Percentiles rank a stretch among this genome's conserved stretches.
Evolutionary conservation across 2,113 vertebrate genomes (phyloP).

Genomic region (Proteles cristata): DNA sequence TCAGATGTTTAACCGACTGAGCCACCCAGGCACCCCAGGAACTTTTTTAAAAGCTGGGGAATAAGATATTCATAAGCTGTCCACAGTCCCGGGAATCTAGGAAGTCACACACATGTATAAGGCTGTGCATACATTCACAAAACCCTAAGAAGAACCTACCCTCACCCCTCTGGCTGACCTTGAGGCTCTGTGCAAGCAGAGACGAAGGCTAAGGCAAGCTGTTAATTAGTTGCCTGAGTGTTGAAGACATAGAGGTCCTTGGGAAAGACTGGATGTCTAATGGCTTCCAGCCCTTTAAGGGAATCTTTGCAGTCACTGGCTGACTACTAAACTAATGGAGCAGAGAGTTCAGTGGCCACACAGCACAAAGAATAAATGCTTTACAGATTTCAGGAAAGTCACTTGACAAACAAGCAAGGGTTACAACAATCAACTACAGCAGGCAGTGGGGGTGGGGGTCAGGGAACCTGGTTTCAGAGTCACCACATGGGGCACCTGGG

Average conservation of each 20-base stretch:
- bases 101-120: neutral
- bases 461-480: neutral
- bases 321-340: neutral
- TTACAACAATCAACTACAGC: neutral
- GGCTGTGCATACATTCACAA: neutral
- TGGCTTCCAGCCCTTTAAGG: neutral
- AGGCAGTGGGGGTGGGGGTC: neutral
- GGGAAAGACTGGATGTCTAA: neutral
- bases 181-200: neutral
- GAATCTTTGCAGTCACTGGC: neutral
- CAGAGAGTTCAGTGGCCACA: neutral
- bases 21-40: no score
- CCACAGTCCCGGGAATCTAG: neutral
- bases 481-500: neutral
- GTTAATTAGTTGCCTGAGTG: neutral
- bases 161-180: neutral
- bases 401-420: neutral
- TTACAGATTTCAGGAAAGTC: neutral
- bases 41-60: neutral
- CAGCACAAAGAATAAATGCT: neutral
- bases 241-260: neutral
- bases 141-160: neutral
- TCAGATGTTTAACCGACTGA: no score
- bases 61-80: neutral
- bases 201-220: neutral